Percentiles rank a stretch among this genome's conserved stretches.
Evolutionary conservation across 2,797 vertebrate genomes (phyloP).

Genomic region (Eospalax fontanierii): DNA sequence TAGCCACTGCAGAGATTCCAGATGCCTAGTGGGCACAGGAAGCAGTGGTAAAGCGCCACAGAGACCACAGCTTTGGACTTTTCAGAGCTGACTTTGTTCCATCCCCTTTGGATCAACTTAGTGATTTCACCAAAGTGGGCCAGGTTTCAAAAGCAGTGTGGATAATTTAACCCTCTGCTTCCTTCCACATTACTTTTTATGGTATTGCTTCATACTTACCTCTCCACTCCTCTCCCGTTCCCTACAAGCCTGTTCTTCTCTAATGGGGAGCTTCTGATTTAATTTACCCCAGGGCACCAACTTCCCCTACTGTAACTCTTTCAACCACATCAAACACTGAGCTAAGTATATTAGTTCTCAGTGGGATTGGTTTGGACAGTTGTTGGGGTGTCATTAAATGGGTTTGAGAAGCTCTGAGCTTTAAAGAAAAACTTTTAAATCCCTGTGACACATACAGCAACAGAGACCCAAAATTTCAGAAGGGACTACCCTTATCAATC

Average conservation of each 20-base stretch:
- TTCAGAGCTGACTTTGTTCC: neutral
- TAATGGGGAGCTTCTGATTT: conserved; percentile 10
- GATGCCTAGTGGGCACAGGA: neutral
- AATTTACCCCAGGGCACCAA: conserved; percentile 19
- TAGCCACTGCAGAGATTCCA: neutral
- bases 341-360: conserved; percentile 1
- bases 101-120: neutral
- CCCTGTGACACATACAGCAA: neutral
- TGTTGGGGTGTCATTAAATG: neutral
- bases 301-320: conserved; percentile 18
- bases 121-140: neutral
- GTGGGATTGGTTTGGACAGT: neutral
- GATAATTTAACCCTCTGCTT: neutral
- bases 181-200: neutral
- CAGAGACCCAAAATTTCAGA: neutral
- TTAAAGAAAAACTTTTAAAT: conserved; percentile 33
- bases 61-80: neutral
- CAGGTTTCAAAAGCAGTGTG: neutral
- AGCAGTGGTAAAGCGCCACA: neutral
- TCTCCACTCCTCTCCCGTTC: neutral
- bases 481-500: neutral
- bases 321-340: conserved; percentile 22
- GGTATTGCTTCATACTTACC: neutral
- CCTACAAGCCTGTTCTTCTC: conserved; percentile 33
- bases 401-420: neutral